Conservation (phyloP, 92 coral and sea anemone genomes). For the Umimayanthus kanabou region DNA sequence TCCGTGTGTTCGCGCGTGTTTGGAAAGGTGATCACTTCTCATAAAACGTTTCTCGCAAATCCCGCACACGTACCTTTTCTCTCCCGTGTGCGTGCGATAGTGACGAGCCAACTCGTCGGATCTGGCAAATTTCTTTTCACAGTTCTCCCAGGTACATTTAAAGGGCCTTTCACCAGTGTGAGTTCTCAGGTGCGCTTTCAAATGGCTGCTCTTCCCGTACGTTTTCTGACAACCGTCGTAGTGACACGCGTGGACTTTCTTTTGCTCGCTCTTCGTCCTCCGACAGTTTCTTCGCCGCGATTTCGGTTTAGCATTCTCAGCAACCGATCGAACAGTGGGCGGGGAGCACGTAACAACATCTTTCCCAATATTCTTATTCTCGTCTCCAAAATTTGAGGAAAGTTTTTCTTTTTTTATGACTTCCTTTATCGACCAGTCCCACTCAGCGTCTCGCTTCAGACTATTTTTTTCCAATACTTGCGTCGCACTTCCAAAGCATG, state of each 20-base stretch:
- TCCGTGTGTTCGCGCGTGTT: slow-evolving; percentile 85
- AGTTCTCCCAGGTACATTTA: slow-evolving; percentile 79
- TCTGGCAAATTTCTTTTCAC: slow-evolving; percentile 93
- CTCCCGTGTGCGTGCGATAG: slow-evolving; percentile 92
- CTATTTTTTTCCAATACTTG: slow-evolving; percentile 27
- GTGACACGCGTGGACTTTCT: slow-evolving; percentile 80
- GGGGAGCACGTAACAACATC: slow-evolving; percentile 24
- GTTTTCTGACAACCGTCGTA: slow-evolving; percentile 78
- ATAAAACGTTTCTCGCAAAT: slow-evolving; percentile 84
- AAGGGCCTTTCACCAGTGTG: slow-evolving; percentile 95
- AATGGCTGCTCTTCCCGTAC: slow-evolving; percentile 91
- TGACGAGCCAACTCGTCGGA: slow-evolving; percentile 94
- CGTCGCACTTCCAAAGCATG: slow-evolving; percentile 55
- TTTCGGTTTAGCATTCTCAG: slow-evolving; percentile 60
- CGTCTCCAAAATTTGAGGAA: slow-evolving; percentile 30
- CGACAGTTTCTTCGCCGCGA: slow-evolving; percentile 60
- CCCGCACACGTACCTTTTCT: slow-evolving; percentile 82
- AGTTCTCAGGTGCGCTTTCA: slow-evolving; percentile 88
- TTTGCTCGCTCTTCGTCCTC: slow-evolving; percentile 57
- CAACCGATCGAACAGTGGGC: slow-evolving; percentile 67
- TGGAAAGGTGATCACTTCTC: slow-evolving; percentile 91
- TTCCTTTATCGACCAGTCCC: slow-evolving; percentile 30
- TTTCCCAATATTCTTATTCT: slow-evolving; percentile 28
- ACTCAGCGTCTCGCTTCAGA: slow-evolving; percentile 13
- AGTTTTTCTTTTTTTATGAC: slow-evolving; percentile 13